phyloP scores from a whole-genome alignment of 2,113 vertebrate species.

The Hemicordylus capensis region DNA sequence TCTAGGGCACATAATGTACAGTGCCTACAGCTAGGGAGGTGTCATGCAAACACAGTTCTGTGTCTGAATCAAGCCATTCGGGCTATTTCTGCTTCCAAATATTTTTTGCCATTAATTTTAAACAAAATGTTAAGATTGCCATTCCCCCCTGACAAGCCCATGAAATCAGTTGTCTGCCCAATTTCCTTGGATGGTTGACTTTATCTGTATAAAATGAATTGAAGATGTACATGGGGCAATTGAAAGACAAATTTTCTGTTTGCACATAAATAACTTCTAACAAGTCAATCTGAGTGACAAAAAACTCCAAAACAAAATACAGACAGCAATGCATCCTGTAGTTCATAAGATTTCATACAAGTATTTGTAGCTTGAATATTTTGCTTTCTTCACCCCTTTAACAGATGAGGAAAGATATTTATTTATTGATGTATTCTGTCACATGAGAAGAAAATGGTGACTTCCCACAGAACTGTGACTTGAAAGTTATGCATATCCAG shows the following conservation, averaged over 20 bases:
- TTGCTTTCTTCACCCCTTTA: constrained; percentile 38
- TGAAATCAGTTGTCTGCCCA: constrained; percentile 67
- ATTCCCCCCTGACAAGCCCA: constrained; percentile 59
- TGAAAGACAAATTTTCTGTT: constrained; percentile 46
- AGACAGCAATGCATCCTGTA: background rate
- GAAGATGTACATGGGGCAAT: constrained; percentile 26
- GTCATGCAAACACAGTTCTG: no score
- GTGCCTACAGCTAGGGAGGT: no score
- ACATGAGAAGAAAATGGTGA: constrained; percentile 27
- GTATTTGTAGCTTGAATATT: constrained; percentile 28
- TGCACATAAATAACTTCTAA: constrained; percentile 29
- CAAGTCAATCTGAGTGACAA: constrained; percentile 31
- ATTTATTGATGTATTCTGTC: constrained; percentile 36
- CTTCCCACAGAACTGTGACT: constrained; percentile 18
- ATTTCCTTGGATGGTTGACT: constrained; percentile 41
- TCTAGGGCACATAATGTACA: no score
- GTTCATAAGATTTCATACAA: background rate
- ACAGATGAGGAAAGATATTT: constrained; percentile 44
- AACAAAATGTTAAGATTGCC: constrained; percentile 61
- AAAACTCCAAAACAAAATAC: constrained; percentile 37
- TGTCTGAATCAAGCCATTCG: no score
- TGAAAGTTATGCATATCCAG: constrained; percentile 11
- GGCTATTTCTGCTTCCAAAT: constrained; percentile 48
- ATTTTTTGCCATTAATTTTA: constrained; percentile 64
- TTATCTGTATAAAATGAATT: constrained; percentile 42